Evolutionary conservation across 1,140 invertebrate genomes (phyloP), one percentile per base, ranked within the genome.

Genomic region (Anagrus nilaparvatae): DNA sequence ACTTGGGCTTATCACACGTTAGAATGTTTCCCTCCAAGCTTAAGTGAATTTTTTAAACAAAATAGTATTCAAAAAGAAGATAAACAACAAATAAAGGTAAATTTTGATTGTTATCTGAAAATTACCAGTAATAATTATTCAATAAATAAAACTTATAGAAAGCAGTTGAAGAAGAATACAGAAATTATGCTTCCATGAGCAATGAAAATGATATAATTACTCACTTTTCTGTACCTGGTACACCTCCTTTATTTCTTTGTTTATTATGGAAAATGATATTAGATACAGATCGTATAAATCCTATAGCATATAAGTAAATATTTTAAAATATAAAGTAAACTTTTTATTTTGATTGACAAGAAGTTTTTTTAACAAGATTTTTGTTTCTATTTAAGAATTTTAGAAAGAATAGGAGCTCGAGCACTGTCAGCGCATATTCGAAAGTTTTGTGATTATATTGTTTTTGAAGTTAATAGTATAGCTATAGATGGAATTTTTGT

Each of bases 261-360:
- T 68, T 97, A n/a, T 61, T 97, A 1, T 97, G 91, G 81, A 95
- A 96, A 65, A 94, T 94, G 77, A 81, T 97, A 46, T 74, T 96
- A 34, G 92, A 97, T 58, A 94, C 89, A 5, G 91, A 94, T 58
- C 75, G 84, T 52, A 88, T 97, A 21, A 88, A 81, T 53, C 84
- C 89, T 0, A 91, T 94, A 38, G 91, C 89, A 21, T 97, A 94
- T 64, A 92, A 93, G 87, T 91, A 67, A 73, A 77, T 65, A 34
- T 8, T 28, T 5, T 24, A 41, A 37, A 14, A 18, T 31, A 23
- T 32, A 20, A 7, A 13, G 8, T 33, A 8, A n/a, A n/a, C 33
- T 23, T 9, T 32, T 16, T 44, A 35, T 35, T 33, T 20, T 16
- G 17, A 29, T 13, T 23, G 21, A 42, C 3, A 9, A 18, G 19